These are phyloP conservation scores for Gambelia wislizenii DNA, from an alignment of 2,797 vertebrate genomes.

Conservation along the genomic window DNA sequence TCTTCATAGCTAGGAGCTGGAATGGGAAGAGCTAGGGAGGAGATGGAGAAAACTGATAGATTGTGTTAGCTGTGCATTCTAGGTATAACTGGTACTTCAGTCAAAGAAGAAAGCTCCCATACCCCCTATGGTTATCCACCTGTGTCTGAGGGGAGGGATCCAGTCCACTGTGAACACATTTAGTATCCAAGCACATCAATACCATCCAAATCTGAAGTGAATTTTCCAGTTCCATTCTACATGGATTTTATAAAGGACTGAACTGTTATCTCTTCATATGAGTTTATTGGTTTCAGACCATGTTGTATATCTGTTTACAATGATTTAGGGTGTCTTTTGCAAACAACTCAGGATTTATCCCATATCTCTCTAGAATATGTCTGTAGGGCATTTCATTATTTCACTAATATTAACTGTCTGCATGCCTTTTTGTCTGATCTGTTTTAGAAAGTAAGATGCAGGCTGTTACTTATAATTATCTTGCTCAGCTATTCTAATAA, in stretches of 20 bases:
- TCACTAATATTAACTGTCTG: slow-evolving; percentile 80
- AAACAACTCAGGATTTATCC: slow-evolving; percentile 78
- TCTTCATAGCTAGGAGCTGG: background rate
- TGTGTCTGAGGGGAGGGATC: background rate
- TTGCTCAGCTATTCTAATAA: slow-evolving; percentile 81
- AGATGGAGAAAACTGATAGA: no score
- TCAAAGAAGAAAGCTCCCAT: background rate
- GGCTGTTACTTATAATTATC: slow-evolving; percentile 76
- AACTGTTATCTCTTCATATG: slow-evolving; percentile 53
- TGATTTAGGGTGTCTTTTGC: slow-evolving; percentile 60
- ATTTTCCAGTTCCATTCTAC: background rate
- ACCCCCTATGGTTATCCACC: background rate
- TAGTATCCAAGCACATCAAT: background rate
- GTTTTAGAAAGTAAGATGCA: slow-evolving; percentile 74
- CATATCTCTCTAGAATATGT: slow-evolving; percentile 57
- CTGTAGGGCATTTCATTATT: slow-evolving; percentile 61
- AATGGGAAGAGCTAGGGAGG: no score
- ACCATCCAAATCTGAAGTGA: background rate
- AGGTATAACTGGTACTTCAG: background rate
- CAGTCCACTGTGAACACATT: background rate
- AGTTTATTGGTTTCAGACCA: slow-evolving; percentile 45
- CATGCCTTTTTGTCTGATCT: slow-evolving; percentile 78
- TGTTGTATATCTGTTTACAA: slow-evolving; percentile 22
- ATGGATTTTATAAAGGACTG: slow-evolving; percentile 68
- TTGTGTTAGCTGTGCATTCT: background rate